Evolutionary conservation across 1,140 invertebrate species (phyloP), one percentile per base, ranked within the genome.

Genomic region (Drosophila guanche): DNA sequence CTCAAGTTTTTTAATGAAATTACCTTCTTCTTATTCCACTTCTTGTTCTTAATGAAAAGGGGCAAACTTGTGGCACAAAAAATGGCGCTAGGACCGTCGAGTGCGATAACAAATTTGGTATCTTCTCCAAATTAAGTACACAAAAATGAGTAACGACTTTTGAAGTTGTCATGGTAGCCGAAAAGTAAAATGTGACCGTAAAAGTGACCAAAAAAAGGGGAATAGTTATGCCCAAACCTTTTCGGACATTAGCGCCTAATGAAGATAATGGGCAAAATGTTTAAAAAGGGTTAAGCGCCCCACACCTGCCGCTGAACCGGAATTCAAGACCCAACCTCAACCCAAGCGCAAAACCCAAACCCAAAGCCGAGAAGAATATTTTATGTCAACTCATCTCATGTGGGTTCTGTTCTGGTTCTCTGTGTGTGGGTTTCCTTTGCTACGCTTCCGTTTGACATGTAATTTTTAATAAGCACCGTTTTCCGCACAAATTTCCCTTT

Each of bases 1-100:
- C 80, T 88, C 88, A 90, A 90, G 88, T 90, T 90, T 90, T 81
- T 84, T 90, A 90, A 90, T 90, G 88, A 90, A 90, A 90, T 90
- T 90, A 90, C 88, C 81, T 86, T 76, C 86, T 86, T 78, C 75
- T 47, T 74, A 51, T 65, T 65, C 27, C 58, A 72, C 63, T 61
- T 50, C 37, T 71, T 69, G 62, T 77, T 71, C 62, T 57, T 80
- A 76, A 79, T 79, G 80, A 84, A 84, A 84, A 85, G 68, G 80
- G 76, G 80, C 65, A 84, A 83, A 77, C 74, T 65, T 58, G 58
- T 42, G 66, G 46, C 59, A 29, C 45, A 45, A 55, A 61, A 60
- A 53, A 50, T 52, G 20, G 46, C 45, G 6, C 27, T 12, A 37
- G 16, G 40, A 55, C 43, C 12, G 46, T 8, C 33, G 7, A 29